A percentile compares a stretch with the other conserved stretches of the same genome.
Evolutionary conservation across 2,888 invertebrate genomes (phyloP).

Genomic region (Habroteleia sp.): DNA sequence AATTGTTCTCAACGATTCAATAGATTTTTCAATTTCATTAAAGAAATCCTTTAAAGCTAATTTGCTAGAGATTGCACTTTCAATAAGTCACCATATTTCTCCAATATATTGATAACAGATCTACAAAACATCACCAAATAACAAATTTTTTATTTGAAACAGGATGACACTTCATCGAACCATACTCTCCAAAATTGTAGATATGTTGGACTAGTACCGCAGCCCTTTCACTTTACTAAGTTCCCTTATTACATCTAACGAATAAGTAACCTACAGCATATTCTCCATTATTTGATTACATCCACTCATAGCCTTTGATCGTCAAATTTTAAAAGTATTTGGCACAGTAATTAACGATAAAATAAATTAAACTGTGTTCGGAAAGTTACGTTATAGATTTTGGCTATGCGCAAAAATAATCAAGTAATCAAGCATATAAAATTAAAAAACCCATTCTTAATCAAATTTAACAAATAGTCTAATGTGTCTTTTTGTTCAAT

Average conservation of each 20-base stretch:
- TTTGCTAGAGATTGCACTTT: constrained; percentile 15
- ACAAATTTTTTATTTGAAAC: too few species aligned
- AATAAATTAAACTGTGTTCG: neutral
- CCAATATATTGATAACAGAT: neutral
- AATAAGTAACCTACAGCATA: constrained; percentile 33
- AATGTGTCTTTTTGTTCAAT: neutral
- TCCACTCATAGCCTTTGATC: constrained; percentile 21
- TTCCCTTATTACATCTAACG: constrained; percentile 9
- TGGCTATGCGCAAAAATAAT: constrained; percentile 31
- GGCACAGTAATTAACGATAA: constrained; percentile 12
- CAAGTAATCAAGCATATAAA: constrained; percentile 35
- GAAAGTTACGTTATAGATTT: neutral
- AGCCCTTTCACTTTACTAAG: constrained; percentile 44
- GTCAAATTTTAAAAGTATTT: constrained; percentile 20
- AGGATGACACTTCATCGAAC: too few species aligned
- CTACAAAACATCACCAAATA: neutral
- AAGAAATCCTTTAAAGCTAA: constrained; percentile 2
- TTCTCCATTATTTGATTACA: constrained; percentile 38
- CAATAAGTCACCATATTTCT: neutral
- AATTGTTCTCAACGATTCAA: constrained; percentile 2
- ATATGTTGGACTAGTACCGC: constrained; percentile 53
- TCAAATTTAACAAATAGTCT: neutral
- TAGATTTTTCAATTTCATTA: neutral
- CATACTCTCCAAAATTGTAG: constrained; percentile 19
- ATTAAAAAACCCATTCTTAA: constrained; percentile 1